Conservation (phyloP, 2,113 vertebrate genomes). For the Tyrannus savana region DNA sequence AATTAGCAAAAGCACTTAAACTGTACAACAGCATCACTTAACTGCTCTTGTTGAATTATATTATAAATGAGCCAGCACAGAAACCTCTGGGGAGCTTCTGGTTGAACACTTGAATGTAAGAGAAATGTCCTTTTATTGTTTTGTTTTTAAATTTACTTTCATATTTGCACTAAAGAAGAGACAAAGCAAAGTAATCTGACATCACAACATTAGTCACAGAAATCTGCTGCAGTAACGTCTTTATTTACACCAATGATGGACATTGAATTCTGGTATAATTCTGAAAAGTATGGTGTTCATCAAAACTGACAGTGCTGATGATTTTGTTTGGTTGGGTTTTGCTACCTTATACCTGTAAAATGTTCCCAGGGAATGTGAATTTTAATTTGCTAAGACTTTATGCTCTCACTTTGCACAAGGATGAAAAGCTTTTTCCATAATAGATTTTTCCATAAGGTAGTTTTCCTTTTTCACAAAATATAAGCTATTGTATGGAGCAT, state of each 20-base stretch:
- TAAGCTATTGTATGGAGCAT: background rate
- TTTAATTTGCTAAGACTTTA: background rate
- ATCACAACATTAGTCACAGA: background rate
- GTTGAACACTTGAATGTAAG: constrained; percentile 7
- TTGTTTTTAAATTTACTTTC: background rate
- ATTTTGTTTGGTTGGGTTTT: background rate
- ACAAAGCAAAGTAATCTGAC: background rate
- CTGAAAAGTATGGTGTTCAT: background rate
- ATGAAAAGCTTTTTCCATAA: background rate
- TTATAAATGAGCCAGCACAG: constrained; percentile 59
- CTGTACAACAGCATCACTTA: constrained; percentile 54
- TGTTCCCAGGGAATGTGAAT: background rate
- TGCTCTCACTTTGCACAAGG: background rate
- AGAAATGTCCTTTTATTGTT: background rate
- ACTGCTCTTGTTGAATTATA: constrained; percentile 45
- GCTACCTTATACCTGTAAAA: background rate
- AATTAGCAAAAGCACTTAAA: constrained; percentile 61
- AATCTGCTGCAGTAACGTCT: background rate
- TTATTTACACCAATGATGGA: background rate
- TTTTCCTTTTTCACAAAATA: background rate
- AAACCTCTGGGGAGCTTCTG: constrained; percentile 49
- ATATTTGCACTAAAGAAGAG: background rate
- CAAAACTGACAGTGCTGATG: background rate
- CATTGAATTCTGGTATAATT: background rate
- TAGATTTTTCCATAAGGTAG: background rate